Conservation (phyloP, 64 coral and sea anemone genomes). For the Exaiptasia diaphana region DNA sequence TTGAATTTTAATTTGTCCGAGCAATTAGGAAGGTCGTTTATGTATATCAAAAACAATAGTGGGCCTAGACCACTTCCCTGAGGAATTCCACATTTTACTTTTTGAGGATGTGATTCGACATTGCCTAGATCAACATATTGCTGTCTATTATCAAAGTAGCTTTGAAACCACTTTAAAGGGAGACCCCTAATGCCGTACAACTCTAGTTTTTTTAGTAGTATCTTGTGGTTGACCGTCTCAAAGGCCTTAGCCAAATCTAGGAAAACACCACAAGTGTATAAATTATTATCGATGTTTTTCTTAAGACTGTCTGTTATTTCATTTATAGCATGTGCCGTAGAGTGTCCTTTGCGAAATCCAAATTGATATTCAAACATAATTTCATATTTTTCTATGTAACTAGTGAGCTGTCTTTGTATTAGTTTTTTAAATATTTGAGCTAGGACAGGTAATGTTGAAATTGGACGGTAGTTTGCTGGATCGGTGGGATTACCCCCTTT, state of each 20-base stretch:
- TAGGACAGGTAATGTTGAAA: neutral
- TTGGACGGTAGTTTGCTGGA: conserved; percentile 8
- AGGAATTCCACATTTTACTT: conserved; percentile 9
- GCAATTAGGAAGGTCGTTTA: conserved; percentile 11
- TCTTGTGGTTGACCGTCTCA: conserved; percentile 19
- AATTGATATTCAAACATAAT: neutral
- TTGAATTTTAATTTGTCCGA: neutral
- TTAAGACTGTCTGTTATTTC: conserved; percentile 11
- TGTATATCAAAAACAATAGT: conserved; percentile 24
- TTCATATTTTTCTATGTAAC: neutral
- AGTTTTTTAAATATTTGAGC: neutral
- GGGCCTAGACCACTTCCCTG: conserved; percentile 16
- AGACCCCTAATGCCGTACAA: conserved; percentile 9
- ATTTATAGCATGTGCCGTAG: conserved; percentile 1
- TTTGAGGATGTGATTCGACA: neutral
- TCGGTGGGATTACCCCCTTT: neutral
- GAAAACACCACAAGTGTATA: conserved; percentile 35
- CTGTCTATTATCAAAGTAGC: conserved; percentile 2
- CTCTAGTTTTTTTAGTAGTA: conserved; percentile 3
- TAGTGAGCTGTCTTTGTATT: neutral
- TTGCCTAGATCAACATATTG: neutral
- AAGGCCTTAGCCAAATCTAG: conserved; percentile 34
- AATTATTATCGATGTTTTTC: conserved; percentile 11
- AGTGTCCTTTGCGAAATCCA: conserved; percentile 20
- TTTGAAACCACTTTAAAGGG: conserved; percentile 14